Evolutionary conservation across 1,140 invertebrate genomes (phyloP).

Genomic region (Hypsibius dujardini): DNA sequence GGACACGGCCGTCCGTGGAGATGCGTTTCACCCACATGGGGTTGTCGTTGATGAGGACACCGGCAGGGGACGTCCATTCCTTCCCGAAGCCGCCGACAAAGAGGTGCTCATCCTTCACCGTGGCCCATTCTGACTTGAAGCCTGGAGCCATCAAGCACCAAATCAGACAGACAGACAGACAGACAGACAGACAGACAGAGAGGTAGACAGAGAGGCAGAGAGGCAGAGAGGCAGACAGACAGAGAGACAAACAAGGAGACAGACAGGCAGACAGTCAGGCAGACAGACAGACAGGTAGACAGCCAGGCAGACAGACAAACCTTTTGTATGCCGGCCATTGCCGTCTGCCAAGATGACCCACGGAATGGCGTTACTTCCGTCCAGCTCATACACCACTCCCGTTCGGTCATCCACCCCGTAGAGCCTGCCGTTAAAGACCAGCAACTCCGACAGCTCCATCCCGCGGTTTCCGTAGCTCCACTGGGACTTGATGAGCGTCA

Average conservation of each 20-base stretch:
- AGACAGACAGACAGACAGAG: no score
- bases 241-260: no score
- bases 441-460: slow-evolving; percentile 91
- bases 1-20: slow-evolving; percentile 54
- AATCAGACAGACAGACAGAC: no score
- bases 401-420: slow-evolving; percentile 89
- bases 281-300: slow-evolving; percentile 23
- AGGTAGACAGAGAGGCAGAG: no score
- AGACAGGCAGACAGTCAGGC: no score
- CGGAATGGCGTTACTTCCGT: slow-evolving; percentile 47
- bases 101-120: slow-evolving; percentile 68
- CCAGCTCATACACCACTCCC: slow-evolving; percentile 72
- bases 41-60: slow-evolving; percentile 64
- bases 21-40: slow-evolving; percentile 87
- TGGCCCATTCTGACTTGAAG: slow-evolving; percentile 93
- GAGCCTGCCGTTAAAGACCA: slow-evolving; percentile 77
- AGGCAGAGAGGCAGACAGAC: no score
- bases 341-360: slow-evolving; percentile 86
- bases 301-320: neutral
- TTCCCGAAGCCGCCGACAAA: slow-evolving; percentile 92
- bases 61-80: slow-evolving; percentile 80
- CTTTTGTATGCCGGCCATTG: slow-evolving; percentile 43
- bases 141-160: no score
- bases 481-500: slow-evolving; percentile 45
- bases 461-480: slow-evolving; percentile 65